Evolutionary conservation across 2,797 vertebrate genomes (phyloP).

Genomic region (Danio aesculapii): DNA sequence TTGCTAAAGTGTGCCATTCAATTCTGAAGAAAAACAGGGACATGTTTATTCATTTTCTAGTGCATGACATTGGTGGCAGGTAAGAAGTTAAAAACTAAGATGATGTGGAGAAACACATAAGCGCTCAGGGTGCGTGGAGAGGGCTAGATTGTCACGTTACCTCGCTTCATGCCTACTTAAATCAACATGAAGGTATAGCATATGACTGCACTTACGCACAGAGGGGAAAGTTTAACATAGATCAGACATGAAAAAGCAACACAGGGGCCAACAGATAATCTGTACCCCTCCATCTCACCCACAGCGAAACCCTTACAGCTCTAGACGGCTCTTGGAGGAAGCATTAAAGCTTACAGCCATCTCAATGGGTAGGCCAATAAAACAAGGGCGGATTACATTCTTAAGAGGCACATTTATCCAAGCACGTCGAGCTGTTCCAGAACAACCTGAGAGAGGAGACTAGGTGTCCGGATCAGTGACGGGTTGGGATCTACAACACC

Average conservation of each 20-base stretch:
- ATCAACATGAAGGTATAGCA: conserved; percentile 12
- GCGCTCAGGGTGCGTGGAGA: background rate
- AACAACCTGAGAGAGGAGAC: conserved; percentile 35
- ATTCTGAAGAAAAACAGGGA: conserved; percentile 5
- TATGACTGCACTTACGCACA: conserved; percentile 20
- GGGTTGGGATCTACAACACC: conserved; percentile 6
- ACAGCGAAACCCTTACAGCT: conserved; percentile 39
- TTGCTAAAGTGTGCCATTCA: conserved; percentile 8
- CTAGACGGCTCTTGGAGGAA: conserved; percentile 56
- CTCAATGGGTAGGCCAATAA: conserved; percentile 59
- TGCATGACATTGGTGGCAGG: background rate
- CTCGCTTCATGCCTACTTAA: conserved; percentile 10
- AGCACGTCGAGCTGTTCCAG: conserved; percentile 34
- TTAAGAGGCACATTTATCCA: conserved; percentile 52
- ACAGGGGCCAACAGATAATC: conserved; percentile 20
- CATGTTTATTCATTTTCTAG: conserved; percentile 32
- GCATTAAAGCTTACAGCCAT: conserved; percentile 58
- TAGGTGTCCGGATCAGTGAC: conserved; percentile 4
- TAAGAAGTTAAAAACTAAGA: conserved; percentile 1
- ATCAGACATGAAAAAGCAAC: conserved; percentile 24
- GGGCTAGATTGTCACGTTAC: conserved; percentile 33
- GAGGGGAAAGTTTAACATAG: conserved; percentile 14
- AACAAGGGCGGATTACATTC: conserved; percentile 57
- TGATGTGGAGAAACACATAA: conserved; percentile 30
- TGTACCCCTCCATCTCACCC: conserved; percentile 25